Evolutionary conservation across 2,797 vertebrate species (phyloP).

Genomic region (Catamblyrhynchus diadema): DNA sequence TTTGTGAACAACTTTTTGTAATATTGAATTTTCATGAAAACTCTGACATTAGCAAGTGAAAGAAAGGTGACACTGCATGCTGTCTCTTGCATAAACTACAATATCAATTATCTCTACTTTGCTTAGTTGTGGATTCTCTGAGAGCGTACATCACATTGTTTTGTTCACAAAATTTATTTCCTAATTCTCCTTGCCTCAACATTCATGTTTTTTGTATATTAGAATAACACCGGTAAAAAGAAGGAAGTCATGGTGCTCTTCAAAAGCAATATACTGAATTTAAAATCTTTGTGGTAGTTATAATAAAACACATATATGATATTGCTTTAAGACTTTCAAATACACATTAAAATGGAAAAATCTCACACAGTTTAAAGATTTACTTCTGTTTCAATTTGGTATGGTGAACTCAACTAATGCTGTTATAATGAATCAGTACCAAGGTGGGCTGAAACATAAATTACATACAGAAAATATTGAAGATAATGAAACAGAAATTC

Average conservation of each 20-base stretch:
- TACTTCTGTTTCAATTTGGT: neutral
- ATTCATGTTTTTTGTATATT: neutral
- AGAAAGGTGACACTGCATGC: neutral
- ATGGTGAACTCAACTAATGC: neutral
- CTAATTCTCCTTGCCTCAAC: neutral
- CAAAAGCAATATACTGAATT: neutral
- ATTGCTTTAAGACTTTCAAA: neutral
- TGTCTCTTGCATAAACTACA: neutral
- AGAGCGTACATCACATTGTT: neutral
- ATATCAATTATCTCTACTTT: neutral
- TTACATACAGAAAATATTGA: neutral
- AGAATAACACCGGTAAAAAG: neutral
- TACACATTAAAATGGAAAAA: neutral
- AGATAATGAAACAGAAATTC: neutral
- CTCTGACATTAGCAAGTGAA: neutral
- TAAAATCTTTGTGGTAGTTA: neutral
- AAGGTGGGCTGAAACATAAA: neutral
- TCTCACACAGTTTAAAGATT: neutral
- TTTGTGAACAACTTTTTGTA: neutral
- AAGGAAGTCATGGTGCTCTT: neutral
- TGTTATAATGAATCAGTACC: neutral
- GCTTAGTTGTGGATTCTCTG: neutral
- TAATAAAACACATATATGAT: neutral
- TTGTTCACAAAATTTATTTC: neutral
- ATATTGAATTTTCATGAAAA: constrained; percentile 17